Conservation (phyloP, 2,888 invertebrate genomes). For the Drosophila picticornis region DNA sequence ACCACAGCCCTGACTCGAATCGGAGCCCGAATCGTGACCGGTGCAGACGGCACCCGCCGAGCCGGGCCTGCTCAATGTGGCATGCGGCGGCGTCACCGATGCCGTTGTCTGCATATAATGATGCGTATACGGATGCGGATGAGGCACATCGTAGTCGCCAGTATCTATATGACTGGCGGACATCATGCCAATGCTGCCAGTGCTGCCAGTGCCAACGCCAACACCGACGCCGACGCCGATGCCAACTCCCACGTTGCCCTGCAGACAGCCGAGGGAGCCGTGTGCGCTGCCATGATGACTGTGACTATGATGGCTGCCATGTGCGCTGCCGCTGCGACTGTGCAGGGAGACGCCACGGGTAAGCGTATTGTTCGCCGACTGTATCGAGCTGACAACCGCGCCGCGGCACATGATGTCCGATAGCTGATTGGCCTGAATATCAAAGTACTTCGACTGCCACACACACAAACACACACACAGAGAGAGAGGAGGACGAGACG, state of each 20-base stretch:
- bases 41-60: slow-evolving; percentile 85
- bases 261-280: slow-evolving; percentile 82
- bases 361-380: slow-evolving; percentile 85
- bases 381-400: slow-evolving; percentile 85
- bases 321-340: slow-evolving; percentile 83
- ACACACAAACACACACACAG: too few species aligned
- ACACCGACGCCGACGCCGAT: slow-evolving; percentile 64
- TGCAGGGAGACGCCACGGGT: slow-evolving; percentile 85
- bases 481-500: not conserved
- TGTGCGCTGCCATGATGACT: slow-evolving; percentile 81
- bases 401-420: slow-evolving; percentile 86
- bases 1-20: slow-evolving; percentile 84
- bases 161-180: slow-evolving; percentile 84
- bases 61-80: slow-evolving; percentile 84
- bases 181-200: slow-evolving; percentile 83
- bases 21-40: slow-evolving; percentile 85
- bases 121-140: slow-evolving; percentile 86
- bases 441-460: slow-evolving; percentile 85
- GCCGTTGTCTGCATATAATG: slow-evolving; percentile 85
- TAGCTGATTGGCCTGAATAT: slow-evolving; percentile 85
- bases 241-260: slow-evolving; percentile 72
- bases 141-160: slow-evolving; percentile 85
- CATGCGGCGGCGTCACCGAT: slow-evolving; percentile 85
- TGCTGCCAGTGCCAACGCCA: slow-evolving; percentile 69
- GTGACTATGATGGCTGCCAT: slow-evolving; percentile 80